Conservation (phyloP, 2,888 invertebrate species). For the Tupiocoris notatus region DNA sequence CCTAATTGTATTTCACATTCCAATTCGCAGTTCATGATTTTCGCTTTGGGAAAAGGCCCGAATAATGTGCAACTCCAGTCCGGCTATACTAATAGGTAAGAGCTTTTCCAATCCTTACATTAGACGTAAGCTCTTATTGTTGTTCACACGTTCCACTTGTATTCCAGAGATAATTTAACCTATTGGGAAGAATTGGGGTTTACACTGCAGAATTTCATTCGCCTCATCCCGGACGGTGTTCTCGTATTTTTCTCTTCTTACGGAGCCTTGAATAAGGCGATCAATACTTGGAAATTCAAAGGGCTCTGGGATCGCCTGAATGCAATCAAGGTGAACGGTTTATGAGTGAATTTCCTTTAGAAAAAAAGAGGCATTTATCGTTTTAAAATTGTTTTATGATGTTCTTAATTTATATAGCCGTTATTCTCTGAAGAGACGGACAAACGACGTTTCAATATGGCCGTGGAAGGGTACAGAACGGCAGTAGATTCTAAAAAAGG, state of each 20-base stretch:
- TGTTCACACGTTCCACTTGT: background rate
- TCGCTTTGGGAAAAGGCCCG: constrained; percentile 30
- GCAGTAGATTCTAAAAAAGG: constrained; percentile 79
- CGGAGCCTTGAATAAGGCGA: constrained; percentile 80
- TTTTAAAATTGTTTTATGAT: too few relatives aligned
- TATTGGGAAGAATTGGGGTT: constrained; percentile 81
- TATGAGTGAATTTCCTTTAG: too few relatives aligned
- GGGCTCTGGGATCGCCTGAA: constrained; percentile 70
- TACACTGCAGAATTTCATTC: constrained; percentile 76
- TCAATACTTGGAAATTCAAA: constrained; percentile 77
- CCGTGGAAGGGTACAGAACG: constrained; percentile 80
- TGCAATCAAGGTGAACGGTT: constrained; percentile 57
- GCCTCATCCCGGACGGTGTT: constrained; percentile 86
- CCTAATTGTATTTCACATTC: constrained; percentile 9
- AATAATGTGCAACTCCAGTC: constrained; percentile 64
- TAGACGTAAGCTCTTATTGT: too few relatives aligned
- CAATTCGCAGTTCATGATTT: constrained; percentile 36
- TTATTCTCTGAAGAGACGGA: constrained; percentile 85
- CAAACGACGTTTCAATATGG: constrained; percentile 77
- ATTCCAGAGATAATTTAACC: constrained; percentile 69
- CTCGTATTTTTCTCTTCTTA: constrained; percentile 98
- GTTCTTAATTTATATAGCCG: constrained; percentile 62
- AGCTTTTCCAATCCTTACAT: too few relatives aligned
- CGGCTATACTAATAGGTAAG: background rate
- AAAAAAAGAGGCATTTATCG: too few relatives aligned